Base-by-base conservation (phyloP, 2,888 invertebrate species). In the Embidobia sp. region DNA sequence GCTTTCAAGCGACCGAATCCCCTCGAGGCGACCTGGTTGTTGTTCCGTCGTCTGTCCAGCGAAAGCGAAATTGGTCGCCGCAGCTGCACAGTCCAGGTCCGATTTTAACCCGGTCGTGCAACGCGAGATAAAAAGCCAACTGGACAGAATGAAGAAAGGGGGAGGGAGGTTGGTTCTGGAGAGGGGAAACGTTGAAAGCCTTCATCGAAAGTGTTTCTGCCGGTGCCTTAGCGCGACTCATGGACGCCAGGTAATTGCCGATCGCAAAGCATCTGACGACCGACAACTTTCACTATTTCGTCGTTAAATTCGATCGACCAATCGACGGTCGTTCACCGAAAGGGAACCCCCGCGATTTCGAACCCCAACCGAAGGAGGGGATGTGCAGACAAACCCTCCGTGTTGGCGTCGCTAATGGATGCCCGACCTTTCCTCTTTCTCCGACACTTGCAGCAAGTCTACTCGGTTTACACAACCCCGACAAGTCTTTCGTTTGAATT, bases 221-320 rank as follows among this genome's bases (percentile, higher is more conserved):
- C 3, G 37, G 35, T 19, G 27, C 40, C 10, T 55, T 35, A 42
- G 46, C 61, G 48, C 35, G 16, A 10, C 55, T 35, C 57, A 57
- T 22, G 16, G 29, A 49, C 35, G 27, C 40, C 11, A 7, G 22
- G 40, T 57, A 57, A 67, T 67, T 67, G 57, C 33, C 46, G 70
- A 61, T 70, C 51, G 18, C 53, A 61, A 46, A 26, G 35, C 67
- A 67, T 57, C 53, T 26, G 40, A 66, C 53, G 44, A 51, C 42
- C 51, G 74, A 79, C 79, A 82, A 86, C 87, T 86, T 87, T 86
- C 86, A 86, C 87, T 85, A 29, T 75, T 81, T 81, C 66, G 79
- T 59, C 29, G 51, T 46, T 46, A 46, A 61, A 70, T 61, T 70
- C 46, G 51, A 61, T 35, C 59, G 18, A 31, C 44, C 55, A 31